Evolutionary conservation across 2,888 invertebrate species (phyloP).

Genomic region (Schrankia costaestrigalis): DNA sequence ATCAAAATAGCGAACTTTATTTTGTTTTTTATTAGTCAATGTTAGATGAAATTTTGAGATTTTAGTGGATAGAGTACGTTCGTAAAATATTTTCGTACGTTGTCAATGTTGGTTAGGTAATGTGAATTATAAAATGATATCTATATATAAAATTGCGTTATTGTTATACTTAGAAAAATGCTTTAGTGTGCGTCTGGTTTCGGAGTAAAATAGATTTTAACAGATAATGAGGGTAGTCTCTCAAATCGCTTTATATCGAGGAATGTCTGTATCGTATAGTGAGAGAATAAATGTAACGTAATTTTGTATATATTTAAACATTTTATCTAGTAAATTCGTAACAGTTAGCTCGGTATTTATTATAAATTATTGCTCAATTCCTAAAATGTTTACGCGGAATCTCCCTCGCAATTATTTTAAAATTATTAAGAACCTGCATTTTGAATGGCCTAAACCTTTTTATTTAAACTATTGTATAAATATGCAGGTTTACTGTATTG

Average conservation of each 20-base stretch:
- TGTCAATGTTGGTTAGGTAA: conserved; percentile 15
- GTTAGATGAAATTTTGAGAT: conserved; percentile 57
- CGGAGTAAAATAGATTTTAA: too few relatives aligned
- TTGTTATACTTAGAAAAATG: conserved; percentile 2
- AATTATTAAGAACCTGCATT: conserved; percentile 9
- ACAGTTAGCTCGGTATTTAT: conserved; percentile 12
- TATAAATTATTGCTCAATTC: conserved; percentile 24
- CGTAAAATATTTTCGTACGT: conserved; percentile 43
- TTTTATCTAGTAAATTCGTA: conserved; percentile 18
- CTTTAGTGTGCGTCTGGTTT: background rate
- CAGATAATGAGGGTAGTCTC: background rate
- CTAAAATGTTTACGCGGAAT: conserved; percentile 8
- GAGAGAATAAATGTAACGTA: conserved; percentile 2
- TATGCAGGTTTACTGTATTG: background rate
- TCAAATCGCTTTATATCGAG: background rate
- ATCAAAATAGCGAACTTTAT: conserved; percentile 52
- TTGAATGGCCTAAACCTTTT: conserved; percentile 27
- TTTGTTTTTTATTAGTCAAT: conserved; percentile 62
- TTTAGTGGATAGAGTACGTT: conserved; percentile 37
- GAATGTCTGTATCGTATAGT: conserved; percentile 8
- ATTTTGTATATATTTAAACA: conserved; percentile 8
- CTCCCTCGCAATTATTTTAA: conserved; percentile 10
- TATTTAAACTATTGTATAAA: background rate
- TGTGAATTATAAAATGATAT: conserved; percentile 6
- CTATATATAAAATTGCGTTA: conserved; percentile 11